These are phyloP conservation scores for Protobothrops mucrosquamatus DNA, from an alignment of 2,113 vertebrate genomes.

Conservation along the genomic window DNA sequence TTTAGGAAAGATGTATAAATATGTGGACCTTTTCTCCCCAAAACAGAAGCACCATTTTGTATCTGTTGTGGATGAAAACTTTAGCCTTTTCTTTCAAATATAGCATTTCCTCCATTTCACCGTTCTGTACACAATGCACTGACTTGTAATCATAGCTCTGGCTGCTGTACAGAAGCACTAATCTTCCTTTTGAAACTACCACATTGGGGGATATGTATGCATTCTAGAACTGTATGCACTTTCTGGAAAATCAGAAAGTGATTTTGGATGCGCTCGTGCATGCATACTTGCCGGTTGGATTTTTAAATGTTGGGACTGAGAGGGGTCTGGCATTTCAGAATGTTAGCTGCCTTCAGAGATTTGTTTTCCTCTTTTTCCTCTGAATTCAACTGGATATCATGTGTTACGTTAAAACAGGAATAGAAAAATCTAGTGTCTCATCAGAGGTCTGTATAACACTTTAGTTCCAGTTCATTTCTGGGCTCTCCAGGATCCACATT, in stretches of 20 bases:
- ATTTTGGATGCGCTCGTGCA: not conserved
- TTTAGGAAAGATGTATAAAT: not conserved
- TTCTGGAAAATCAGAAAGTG: not conserved
- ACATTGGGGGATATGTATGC: too few relatives aligned
- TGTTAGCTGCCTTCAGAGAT: not conserved
- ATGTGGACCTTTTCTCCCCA: not conserved
- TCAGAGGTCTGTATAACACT: not conserved
- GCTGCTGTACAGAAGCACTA: not conserved
- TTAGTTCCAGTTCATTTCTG: not conserved
- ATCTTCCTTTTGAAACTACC: not conserved
- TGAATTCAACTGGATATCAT: not conserved
- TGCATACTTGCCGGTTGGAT: not conserved
- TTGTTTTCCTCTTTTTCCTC: not conserved
- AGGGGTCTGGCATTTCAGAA: not conserved
- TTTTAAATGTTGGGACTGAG: not conserved
- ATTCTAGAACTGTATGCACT: not conserved
- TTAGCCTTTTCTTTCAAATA: not conserved
- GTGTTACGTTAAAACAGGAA: not conserved
- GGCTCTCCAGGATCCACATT: not conserved
- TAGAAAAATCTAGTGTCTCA: conserved; percentile 1
- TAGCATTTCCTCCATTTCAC: not conserved
- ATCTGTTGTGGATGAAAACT: not conserved
- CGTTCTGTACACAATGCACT: not conserved
- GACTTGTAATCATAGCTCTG: not conserved
- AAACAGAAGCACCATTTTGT: not conserved